phyloP scores from a whole-genome alignment of 2,888 invertebrate genomes.

The Amblyjoppa fuscipennis region DNA sequence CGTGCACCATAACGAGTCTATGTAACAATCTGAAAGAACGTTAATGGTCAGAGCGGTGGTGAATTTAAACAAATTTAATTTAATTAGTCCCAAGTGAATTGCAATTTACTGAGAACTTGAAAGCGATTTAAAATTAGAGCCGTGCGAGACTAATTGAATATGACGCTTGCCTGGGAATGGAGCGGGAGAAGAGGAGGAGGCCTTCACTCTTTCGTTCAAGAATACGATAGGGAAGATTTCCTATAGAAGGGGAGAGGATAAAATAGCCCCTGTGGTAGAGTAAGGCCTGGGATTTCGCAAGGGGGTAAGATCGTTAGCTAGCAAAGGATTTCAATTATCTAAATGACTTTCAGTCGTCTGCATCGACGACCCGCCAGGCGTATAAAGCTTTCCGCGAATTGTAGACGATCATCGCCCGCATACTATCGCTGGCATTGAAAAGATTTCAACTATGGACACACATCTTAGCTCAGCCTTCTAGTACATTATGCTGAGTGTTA shows the following conservation, averaged over 20 bases:
- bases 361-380: slow-evolving; percentile 32
- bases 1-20: neutral
- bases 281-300: slow-evolving; percentile 47
- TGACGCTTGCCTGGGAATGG: neutral
- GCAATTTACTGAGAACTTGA: neutral
- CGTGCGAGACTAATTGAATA: slow-evolving; percentile 35
- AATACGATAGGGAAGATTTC: neutral
- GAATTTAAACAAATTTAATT: neutral
- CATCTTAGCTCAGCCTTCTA: neutral
- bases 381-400: slow-evolving; percentile 3
- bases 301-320: slow-evolving; percentile 64
- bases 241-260: neutral
- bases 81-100: neutral
- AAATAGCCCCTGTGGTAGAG: neutral
- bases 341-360: slow-evolving; percentile 67
- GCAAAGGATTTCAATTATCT: slow-evolving; percentile 69
- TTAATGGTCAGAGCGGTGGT: neutral
- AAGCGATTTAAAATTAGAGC: slow-evolving; percentile 23
- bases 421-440: neutral
- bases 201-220: slow-evolving; percentile 1
- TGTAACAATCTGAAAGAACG: neutral
- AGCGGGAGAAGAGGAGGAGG: neutral
- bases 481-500: neutral
- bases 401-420: neutral
- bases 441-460: neutral